phyloP scores from a whole-genome alignment of 2,113 vertebrate genomes.

The Saccopteryx bilineata region DNA sequence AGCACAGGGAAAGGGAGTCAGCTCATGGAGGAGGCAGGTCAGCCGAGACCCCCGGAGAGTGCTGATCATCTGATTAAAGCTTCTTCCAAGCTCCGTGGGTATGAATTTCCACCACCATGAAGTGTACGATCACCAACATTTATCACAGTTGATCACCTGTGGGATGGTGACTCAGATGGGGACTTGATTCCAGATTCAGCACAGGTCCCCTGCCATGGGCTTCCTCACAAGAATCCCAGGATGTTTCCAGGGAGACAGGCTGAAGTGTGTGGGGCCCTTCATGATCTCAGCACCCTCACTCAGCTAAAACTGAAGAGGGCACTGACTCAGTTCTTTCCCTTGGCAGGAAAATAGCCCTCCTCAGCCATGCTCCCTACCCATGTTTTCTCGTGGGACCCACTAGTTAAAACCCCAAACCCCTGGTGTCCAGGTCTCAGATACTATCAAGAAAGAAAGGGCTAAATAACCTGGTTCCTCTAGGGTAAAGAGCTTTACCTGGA shows the following conservation, averaged over 20 bases:
- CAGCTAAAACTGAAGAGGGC: neutral
- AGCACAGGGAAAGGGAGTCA: neutral
- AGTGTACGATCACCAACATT: rapidly evolving
- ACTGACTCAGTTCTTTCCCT: neutral
- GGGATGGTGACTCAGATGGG: neutral
- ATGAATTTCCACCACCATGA: neutral
- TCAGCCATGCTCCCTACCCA: neutral
- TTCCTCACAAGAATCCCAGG: neutral
- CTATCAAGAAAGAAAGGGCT: neutral
- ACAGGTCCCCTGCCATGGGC: rapidly evolving
- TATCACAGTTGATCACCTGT: rapidly evolving
- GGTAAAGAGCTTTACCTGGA: neutral
- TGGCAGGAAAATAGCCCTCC: neutral
- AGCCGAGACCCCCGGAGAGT: neutral
- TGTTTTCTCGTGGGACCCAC: neutral
- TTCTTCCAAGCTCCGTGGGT: rapidly evolving
- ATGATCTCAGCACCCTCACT: rapidly evolving
- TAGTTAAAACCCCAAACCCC: neutral
- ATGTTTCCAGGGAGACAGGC: neutral
- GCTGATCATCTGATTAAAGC: neutral
- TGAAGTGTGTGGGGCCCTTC: neutral
- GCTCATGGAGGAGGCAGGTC: neutral
- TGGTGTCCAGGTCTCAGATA: neutral
- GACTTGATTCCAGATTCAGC: neutral
- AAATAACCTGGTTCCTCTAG: neutral